phyloP scores from a whole-genome alignment of 2,888 invertebrate species.

The Ophioninae sp. region DNA sequence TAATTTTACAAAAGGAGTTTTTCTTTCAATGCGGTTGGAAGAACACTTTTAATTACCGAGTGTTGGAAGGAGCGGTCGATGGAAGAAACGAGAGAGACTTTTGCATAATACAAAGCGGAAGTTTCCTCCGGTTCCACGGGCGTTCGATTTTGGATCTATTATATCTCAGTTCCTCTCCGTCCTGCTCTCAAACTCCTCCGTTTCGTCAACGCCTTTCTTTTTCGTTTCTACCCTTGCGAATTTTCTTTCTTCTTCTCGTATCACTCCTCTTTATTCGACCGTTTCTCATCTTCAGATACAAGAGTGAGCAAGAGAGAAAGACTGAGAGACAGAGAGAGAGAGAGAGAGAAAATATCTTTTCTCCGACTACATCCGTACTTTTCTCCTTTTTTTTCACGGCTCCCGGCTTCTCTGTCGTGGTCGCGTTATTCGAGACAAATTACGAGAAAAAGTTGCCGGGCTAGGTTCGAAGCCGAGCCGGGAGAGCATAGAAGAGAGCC shows the following conservation, averaged over 20 bases:
- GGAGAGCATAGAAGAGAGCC: slow-evolving; percentile 28
- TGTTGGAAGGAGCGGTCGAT: slow-evolving; percentile 54
- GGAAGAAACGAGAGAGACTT: slow-evolving; percentile 33
- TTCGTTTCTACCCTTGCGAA: slow-evolving; percentile 36
- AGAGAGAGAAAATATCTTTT: slow-evolving; percentile 13
- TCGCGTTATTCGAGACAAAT: slow-evolving; percentile 66
- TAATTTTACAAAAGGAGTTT: slow-evolving; percentile 9
- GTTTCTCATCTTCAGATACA: neutral
- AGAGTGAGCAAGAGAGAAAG: neutral
- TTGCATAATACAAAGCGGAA: slow-evolving; percentile 29
- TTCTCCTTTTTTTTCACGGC: slow-evolving; percentile 57
- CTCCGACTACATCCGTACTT: slow-evolving; percentile 58
- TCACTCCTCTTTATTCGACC: slow-evolving; percentile 13
- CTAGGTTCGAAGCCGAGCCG: slow-evolving; percentile 42
- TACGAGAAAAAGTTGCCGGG: slow-evolving; percentile 64
- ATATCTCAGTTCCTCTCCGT: slow-evolving; percentile 49
- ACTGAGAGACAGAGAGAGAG: no score
- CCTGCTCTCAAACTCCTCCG: slow-evolving; percentile 3
- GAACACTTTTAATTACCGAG: slow-evolving; percentile 77
- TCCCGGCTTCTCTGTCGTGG: slow-evolving; percentile 53
- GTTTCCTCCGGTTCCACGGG: slow-evolving; percentile 43
- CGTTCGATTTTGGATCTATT: slow-evolving; percentile 68
- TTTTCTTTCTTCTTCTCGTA: slow-evolving; percentile 36
- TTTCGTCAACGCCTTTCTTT: slow-evolving; percentile 26
- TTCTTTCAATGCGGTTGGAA: slow-evolving; percentile 72